phyloP scores from a whole-genome alignment of 2,797 vertebrate genomes.

The Tinamus major region DNA sequence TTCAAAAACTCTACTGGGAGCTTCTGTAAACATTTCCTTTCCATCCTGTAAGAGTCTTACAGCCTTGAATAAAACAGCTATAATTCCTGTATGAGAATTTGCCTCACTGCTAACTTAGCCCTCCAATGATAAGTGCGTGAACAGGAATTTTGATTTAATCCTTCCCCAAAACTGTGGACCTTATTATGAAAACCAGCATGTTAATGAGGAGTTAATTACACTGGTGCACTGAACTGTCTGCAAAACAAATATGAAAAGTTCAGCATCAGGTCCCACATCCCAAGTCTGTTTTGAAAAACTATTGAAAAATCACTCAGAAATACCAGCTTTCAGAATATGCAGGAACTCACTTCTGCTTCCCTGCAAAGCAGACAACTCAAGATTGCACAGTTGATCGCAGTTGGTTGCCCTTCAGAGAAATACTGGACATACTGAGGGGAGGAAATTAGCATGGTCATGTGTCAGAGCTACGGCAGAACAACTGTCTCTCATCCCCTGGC shows the following conservation, averaged over 20 bases:
- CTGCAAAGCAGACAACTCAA: not conserved
- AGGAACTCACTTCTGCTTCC: not conserved
- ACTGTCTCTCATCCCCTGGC: not conserved
- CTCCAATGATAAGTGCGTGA: not conserved
- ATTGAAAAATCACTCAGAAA: not conserved
- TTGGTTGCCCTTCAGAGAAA: not conserved
- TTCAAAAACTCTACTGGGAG: constrained; percentile 41
- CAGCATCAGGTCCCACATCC: not conserved
- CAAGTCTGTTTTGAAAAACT: not conserved
- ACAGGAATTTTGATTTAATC: not conserved
- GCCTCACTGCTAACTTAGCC: not conserved
- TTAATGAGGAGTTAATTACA: not conserved
- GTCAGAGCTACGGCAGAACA: not conserved
- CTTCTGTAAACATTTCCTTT: constrained; percentile 19
- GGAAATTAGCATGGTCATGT: not conserved
- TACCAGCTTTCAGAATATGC: not conserved
- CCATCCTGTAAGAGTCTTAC: not conserved
- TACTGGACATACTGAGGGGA: not conserved
- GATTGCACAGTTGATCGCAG: not conserved
- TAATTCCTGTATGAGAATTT: not conserved
- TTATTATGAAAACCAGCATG: not conserved
- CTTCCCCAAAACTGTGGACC: not conserved
- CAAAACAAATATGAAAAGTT: not conserved
- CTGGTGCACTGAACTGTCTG: not conserved
- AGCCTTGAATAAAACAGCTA: not conserved